Evolutionary conservation across 2,797 vertebrate species (phyloP), one percentile per base, ranked within the genome.

Genomic region (Eospalax fontanierii): DNA sequence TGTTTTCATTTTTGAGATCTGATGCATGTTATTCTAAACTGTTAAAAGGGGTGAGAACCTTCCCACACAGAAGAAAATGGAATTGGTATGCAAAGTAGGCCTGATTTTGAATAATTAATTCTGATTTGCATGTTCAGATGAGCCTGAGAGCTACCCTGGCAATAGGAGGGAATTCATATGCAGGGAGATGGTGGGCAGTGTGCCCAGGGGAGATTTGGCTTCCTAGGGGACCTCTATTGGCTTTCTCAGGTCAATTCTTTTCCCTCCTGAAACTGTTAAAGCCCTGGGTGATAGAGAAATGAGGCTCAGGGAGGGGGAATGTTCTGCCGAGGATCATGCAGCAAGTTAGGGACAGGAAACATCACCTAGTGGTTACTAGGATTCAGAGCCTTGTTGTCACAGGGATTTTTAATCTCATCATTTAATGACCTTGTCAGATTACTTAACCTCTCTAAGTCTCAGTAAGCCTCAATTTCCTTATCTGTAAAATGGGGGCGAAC

Each of bases 21-120:
- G 95, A 89, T 96, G 38, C 85, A 91, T 85, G 96, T 96, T 97
- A 96, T 98, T 97, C 97, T 95, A 97, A 98, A 97, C 96, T 96
- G 97, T 96, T 96, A 98, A 97, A 98, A 97, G 95, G 96, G 97
- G 95, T 97, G 97, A 97, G 97, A 98, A 97, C 95, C 97, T 98
- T 97, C 95, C 96, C 96, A 96, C 95, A 96, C 95, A 95, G 97
- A 96, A 97, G 96, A 97, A 97, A 97, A 97, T 96, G 83, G 95
- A 96, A 97, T 97, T 97, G 95, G 86, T 96, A 98, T 97, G 97
- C 97, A 97, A 97, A 98, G 68, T 97, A 95, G 95, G 80, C 79
- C 85, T 40, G 35, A 71, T 96, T 71, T 96, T 97, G 97, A 98
- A 98, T 98, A 97, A 97, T 97, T 97, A 92, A 96, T 95, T 96